Base-by-base conservation (phyloP, 2,888 invertebrate genomes). In the Cryptocephalus moraei region DNA sequence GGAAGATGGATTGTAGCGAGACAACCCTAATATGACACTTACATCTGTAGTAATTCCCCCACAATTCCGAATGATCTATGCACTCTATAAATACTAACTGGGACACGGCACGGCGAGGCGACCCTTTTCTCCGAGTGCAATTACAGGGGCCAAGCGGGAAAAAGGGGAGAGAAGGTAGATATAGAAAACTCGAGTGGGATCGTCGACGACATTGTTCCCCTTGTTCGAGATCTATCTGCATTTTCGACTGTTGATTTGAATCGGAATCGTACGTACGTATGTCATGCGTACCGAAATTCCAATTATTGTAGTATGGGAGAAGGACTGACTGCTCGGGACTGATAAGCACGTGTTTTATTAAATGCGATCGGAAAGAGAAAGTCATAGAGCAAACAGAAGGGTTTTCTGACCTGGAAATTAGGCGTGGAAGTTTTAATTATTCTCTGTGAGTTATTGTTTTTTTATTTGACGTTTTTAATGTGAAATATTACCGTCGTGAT, bases 81-180 rank as follows among this genome's bases (percentile, higher is more conserved):
- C 59, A 52, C 56, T 62, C 58, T 56, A 62, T 60, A 64, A 64
- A 63, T 64, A 62, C 62, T 59, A 58, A 59, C 62, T 59, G 36
- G 36, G 36, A 36, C 36, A 36, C 36, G 36, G n/a, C 36, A n/a
- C 12, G 36, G 36, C 36, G 12, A 36, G 36, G 12, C n/a, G 11
- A n/a, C 36, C 36, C 12, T 36, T 12, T 11, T 36, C n/a, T 12
- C 36, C 11, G 36, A 12, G 12, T 12, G 36, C 36, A 36, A 36
- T 36, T 36, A 36, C 12, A 36, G 12, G 36, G 36, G 36, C 36
- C 22, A 22, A 36, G 12, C 12, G 12, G 36, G 36, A 36, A 36
- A 36, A 36, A 36, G 36, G 22, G 36, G 36, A 36, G 36, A 36
- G n/a, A 11, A n/a, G n/a, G 11, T 36, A 36, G 36, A 36, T 36